Evolutionary conservation across 1,140 invertebrate species (phyloP).

Genomic region (Drosophila asahinai): DNA sequence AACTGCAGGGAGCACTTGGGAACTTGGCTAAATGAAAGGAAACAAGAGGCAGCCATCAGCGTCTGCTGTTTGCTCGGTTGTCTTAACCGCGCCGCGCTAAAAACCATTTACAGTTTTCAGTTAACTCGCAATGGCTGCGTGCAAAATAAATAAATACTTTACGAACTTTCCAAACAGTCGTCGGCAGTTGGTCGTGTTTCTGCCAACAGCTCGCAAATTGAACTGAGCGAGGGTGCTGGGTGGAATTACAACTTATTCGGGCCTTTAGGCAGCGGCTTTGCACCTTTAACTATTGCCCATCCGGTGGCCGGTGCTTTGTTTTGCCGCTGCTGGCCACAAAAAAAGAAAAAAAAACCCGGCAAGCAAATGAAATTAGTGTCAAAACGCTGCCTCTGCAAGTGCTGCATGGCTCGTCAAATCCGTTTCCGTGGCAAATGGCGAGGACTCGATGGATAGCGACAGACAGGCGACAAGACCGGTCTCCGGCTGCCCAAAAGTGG

Average conservation of each 20-base stretch:
- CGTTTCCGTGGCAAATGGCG: slow-evolving; percentile 52
- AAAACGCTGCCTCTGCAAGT: slow-evolving; percentile 72
- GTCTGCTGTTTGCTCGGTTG: slow-evolving; percentile 45
- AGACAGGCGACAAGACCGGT: slow-evolving; percentile 39
- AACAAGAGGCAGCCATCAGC: slow-evolving; percentile 71
- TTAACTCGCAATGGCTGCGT: slow-evolving; percentile 67
- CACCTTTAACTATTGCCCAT: slow-evolving; percentile 16
- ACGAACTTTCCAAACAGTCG: slow-evolving; percentile 44
- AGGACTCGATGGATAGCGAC: slow-evolving; percentile 25
- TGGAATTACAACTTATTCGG: slow-evolving; percentile 70
- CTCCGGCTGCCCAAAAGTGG: slow-evolving; percentile 38
- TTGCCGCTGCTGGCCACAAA: slow-evolving; percentile 29
- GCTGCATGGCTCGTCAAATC: slow-evolving; percentile 55
- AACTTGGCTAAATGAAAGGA: slow-evolving; percentile 58
- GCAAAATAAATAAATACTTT: slow-evolving; percentile 75
- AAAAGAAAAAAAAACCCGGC: slow-evolving; percentile 44
- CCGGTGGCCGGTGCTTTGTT: slow-evolving; percentile 9
- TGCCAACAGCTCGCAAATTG: slow-evolving; percentile 55
- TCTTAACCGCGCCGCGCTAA: slow-evolving; percentile 42
- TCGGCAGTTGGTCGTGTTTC: slow-evolving; percentile 14
- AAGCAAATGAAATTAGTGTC: slow-evolving; percentile 80
- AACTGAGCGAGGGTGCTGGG: slow-evolving; percentile 68
- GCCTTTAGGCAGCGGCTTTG: slow-evolving; percentile 8
- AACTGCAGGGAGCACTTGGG: slow-evolving; percentile 49
- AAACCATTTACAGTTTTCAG: slow-evolving; percentile 68